These are phyloP conservation scores for Macquaria ambigua DNA, from an alignment of 2,113 vertebrate genomes.

Conservation along the genomic window DNA sequence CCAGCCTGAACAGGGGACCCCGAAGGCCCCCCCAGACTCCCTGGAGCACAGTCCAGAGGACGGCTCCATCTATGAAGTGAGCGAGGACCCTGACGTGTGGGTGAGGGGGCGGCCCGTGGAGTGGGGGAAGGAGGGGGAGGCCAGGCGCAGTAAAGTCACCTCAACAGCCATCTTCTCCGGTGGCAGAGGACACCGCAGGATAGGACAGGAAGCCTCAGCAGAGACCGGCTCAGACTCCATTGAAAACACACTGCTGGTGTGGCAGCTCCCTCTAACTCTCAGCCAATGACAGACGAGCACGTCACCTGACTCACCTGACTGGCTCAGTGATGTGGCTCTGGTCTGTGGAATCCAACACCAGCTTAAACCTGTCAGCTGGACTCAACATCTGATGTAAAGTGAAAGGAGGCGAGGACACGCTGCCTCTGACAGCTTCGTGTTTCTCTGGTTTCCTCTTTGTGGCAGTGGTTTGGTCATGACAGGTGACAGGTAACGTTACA, in stretches of 20 bases:
- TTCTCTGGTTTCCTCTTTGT: not conserved
- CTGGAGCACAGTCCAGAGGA: constrained; percentile 60
- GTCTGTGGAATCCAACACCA: not conserved
- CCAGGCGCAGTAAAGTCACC: constrained; percentile 41
- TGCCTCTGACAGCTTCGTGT: no score
- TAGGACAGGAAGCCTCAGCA: not conserved
- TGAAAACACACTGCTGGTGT: constrained; percentile 64
- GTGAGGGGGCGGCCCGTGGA: constrained; percentile 49
- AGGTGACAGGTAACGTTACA: not conserved
- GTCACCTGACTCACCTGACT: not conserved
- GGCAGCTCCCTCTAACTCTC: constrained; percentile 59
- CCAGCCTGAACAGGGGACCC: constrained; percentile 13
- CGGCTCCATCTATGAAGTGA: constrained; percentile 65
- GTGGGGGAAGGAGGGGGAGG: constrained; percentile 39
- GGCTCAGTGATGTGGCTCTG: not conserved
- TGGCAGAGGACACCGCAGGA: constrained; percentile 50
- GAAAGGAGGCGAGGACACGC: not conserved
- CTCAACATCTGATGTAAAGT: not conserved
- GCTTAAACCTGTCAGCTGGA: not conserved
- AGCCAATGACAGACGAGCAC: constrained; percentile 42
- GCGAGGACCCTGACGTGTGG: constrained; percentile 70
- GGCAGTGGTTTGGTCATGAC: not conserved
- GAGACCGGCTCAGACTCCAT: constrained; percentile 7
- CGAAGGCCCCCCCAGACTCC: not conserved
- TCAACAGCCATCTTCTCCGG: constrained; percentile 61